phyloP scores from a whole-genome alignment of 2,797 vertebrate genomes.

The Chelmon rostratus region DNA sequence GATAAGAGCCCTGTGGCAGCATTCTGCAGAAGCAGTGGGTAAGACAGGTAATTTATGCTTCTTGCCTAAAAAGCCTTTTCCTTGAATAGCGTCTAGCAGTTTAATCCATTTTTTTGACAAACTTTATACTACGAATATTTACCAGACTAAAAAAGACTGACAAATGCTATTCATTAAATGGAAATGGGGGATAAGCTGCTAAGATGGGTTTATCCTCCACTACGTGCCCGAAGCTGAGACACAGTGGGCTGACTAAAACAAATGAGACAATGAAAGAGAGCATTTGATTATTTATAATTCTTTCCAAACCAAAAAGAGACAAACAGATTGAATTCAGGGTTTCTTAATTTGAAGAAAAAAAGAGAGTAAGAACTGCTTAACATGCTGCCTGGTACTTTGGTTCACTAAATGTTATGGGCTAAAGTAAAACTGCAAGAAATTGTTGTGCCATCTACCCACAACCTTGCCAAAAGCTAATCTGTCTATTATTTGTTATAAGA shows the following conservation, averaged over 20 bases:
- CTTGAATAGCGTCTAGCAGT: background rate
- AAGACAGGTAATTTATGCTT: conserved; percentile 4
- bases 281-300: background rate
- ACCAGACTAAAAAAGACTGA: background rate
- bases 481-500: background rate
- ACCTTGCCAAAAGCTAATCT: background rate
- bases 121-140: background rate
- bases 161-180: background rate
- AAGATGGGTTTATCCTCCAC: conserved; percentile 9
- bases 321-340: background rate
- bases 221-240: background rate
- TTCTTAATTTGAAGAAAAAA: background rate
- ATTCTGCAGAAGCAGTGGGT: background rate
- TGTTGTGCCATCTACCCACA: background rate
- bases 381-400: background rate
- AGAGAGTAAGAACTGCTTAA: background rate
- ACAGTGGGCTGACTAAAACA: background rate
- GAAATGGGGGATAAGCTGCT: conserved; percentile 15
- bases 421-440: conserved; percentile 7
- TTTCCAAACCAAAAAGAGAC: background rate
- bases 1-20: conserved; percentile 26
- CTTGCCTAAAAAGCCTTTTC: background rate
- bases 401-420: background rate
- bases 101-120: background rate
- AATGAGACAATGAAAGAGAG: conserved; percentile 1